These are phyloP conservation scores for Alentia gelatinosa DNA, from an alignment of 2,888 invertebrate genomes.

Conservation along the genomic window DNA sequence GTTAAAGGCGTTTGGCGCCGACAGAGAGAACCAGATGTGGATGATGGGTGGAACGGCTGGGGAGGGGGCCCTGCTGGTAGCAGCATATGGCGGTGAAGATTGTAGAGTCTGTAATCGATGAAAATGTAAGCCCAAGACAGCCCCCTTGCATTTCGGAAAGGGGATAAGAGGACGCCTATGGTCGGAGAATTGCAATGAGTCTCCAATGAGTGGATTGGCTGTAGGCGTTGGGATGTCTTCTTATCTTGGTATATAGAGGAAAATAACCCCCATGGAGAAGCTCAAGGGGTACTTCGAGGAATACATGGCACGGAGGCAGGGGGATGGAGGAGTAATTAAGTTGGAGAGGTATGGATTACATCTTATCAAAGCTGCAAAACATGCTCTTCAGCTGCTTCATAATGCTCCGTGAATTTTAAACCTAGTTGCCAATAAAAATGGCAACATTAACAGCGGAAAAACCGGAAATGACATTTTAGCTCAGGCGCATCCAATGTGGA, in stretches of 20 bases:
- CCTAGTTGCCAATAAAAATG: not conserved
- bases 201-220: not conserved
- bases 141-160: not conserved
- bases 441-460: not conserved
- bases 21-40: too few species aligned
- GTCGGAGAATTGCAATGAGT: not conserved
- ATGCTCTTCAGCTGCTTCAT: not conserved
- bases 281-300: not conserved
- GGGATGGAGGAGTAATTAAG: constrained; percentile 2
- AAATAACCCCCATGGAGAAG: not conserved
- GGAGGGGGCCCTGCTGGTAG: not conserved
- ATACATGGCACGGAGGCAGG: too few species aligned
- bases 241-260: not conserved
- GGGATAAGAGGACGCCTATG: not conserved
- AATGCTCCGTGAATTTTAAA: not conserved
- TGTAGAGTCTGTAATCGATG: not conserved
- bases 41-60: not conserved
- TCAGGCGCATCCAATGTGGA: not conserved
- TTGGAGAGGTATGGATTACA: constrained; percentile 16
- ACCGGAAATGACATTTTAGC: not conserved
- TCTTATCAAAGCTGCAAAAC: constrained; percentile 1
- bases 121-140: not conserved
- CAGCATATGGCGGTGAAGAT: not conserved
- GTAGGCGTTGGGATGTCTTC: not conserved
- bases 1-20: not conserved